Evolutionary conservation across 2,113 vertebrate genomes (phyloP), one percentile per base, ranked within the genome.

Genomic region (Paramormyrops kingsleyae): DNA sequence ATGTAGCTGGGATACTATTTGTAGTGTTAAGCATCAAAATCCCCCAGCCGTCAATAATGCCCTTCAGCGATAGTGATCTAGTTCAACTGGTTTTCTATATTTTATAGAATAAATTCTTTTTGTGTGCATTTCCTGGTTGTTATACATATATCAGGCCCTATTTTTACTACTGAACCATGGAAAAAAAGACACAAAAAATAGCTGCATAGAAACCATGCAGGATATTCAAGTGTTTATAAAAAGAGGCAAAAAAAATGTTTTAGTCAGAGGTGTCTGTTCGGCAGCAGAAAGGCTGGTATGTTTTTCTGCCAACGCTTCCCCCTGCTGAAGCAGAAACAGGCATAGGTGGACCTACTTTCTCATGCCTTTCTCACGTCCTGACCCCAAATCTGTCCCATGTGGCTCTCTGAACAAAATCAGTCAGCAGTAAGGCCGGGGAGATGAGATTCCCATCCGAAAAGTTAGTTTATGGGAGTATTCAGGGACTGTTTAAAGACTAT

Each of bases 351-450:
- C 83, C 83, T 84, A 84, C 83, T 84, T 84, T 84, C 6, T 84
- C 80, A 84, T 84, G 83, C 39, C 83, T 83, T 83, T 83, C 80
- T 46, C 83, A 46, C 44, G 83, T 84, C 83, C 83, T 47, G 44
- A 84, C 44, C 83, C 83, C 83, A 47, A 47, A 84, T 84, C 3
- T 84, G 44, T 47, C 83, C 83, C 83, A 84, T 47, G 83, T 47
- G 83, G 19, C 21, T 4, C 24, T 47, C 44, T 24, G 83, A 44
- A 47, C 44, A 84, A 84, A 84, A 84, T 47, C 83, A 84, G 39
- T 84, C 83, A 84, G 83, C 89, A 93, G 70, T 70, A 56, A 91
- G 91, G 90, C 91, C 90, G 85, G 83, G 90, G 86, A 87, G 89
- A 89, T 92, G 91, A 91, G 47, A 77, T 39, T 47, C 47, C 74